Percentiles rank a stretch among this genome's conserved stretches.
Conservation (phyloP, 2,113 vertebrate genomes). For the Clupea harengus region DNA sequence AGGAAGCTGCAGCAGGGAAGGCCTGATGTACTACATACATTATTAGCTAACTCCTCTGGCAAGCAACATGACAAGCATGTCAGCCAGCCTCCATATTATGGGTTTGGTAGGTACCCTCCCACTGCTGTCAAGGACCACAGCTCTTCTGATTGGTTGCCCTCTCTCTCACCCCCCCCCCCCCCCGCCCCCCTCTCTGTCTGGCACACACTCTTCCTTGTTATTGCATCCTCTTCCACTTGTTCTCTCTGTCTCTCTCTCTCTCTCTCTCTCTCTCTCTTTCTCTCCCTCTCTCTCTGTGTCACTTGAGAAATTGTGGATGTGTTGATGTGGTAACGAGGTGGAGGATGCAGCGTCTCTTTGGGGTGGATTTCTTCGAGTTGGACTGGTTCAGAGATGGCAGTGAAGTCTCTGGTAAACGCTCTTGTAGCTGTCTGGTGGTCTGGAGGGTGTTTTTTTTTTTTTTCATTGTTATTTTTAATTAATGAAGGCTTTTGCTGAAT, state of each 20-base stretch:
- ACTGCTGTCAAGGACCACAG: background rate
- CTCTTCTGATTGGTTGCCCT: constrained; percentile 20
- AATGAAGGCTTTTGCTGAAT: background rate
- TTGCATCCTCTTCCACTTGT: constrained; percentile 28
- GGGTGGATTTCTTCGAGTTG: constrained; percentile 77
- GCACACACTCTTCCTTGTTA: constrained; percentile 18
- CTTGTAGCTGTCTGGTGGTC: background rate
- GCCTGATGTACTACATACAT: too few species aligned
- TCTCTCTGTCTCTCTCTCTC: constrained; percentile 4
- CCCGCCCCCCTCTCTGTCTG: constrained; percentile 30
- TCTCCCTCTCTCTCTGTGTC: too few species aligned
- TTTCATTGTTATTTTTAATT: background rate
- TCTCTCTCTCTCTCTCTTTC: constrained; percentile 8
- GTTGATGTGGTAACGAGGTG: background rate
- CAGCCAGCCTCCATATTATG: background rate
- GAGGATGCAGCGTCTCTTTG: constrained; percentile 83
- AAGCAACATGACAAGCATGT: too few species aligned
- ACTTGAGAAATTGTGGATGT: background rate
- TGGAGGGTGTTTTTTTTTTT: background rate
- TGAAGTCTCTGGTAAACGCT: constrained; percentile 78
- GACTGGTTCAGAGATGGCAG: constrained; percentile 79
- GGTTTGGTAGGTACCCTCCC: background rate
- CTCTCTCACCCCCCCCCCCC: constrained; percentile 20
- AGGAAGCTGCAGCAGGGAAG: too few species aligned
- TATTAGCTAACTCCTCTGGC: too few species aligned